Evolutionary conservation across 2,113 vertebrate genomes (phyloP).

Genomic region (Hemiprocne comata): DNA sequence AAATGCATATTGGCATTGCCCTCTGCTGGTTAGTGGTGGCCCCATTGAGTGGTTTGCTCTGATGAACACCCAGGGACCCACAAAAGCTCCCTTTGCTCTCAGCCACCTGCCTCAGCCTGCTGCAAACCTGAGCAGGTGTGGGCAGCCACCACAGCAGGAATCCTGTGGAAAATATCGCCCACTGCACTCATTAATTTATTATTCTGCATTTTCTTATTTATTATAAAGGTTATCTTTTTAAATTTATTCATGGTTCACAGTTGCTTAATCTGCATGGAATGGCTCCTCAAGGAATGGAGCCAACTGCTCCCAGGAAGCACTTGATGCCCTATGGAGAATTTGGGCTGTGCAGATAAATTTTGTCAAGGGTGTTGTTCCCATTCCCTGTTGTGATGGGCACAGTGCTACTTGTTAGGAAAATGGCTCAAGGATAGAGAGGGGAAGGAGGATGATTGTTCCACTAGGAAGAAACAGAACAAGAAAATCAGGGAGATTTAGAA

Average conservation of each 20-base stretch:
- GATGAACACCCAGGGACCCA: accelerated
- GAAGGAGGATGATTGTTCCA: background rate
- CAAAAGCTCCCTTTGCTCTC: background rate
- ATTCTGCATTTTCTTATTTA: background rate
- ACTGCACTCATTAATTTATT: background rate
- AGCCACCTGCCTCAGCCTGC: background rate
- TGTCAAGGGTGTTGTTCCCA: background rate
- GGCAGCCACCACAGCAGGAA: accelerated
- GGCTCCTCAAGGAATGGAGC: background rate
- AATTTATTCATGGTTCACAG: background rate
- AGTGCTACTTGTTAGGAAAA: background rate
- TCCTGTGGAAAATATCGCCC: background rate
- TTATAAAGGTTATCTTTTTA: background rate
- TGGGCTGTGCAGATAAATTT: background rate
- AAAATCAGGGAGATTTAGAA: background rate
- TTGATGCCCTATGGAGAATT: background rate
- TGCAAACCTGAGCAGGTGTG: background rate
- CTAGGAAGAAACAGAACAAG: background rate
- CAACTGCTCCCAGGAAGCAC: accelerated
- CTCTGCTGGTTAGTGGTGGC: background rate
- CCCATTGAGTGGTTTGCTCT: accelerated
- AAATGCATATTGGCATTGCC: background rate
- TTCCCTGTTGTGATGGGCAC: background rate
- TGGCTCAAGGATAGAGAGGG: background rate
- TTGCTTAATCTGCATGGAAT: background rate